Evolutionary conservation across 2,888 invertebrate species (phyloP), one percentile per base, ranked within the genome.

Genomic region (Spisula solida): DNA sequence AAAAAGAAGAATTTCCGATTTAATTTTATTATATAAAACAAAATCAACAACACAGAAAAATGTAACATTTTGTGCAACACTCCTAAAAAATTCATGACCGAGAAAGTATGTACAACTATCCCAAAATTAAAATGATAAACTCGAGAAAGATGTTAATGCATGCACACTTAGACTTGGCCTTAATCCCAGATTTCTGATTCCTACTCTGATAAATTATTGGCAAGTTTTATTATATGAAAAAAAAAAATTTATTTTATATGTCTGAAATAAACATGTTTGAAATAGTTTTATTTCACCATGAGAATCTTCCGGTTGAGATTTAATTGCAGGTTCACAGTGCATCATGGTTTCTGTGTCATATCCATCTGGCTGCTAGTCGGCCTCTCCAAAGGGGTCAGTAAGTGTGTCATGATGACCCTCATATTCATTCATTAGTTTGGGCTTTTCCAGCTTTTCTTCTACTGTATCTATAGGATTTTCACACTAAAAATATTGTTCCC

Each of bases 81-180:
- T 66, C 60, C 60, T 78, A 25, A 31, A 41, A 78, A 31, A 8
- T 34, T 20, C 31, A 18, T 78, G 34, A 78, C 78, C 41, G 78
- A 34, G 78, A 78, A 78, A 78, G 31, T 78, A 78, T 47, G 47
- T 34, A 25, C 25, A 66, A 66, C 60, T 66, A 66, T 66, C 60
- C 60, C 12, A n/a, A 12, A 66, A 25, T 66, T n/a, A 66, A 66
- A 25, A 66, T 25, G 60, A 66, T 66, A 66, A 66, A 66, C 60
- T 25, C 8, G n/a, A 81, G 41, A 25, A 29, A 31, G 55, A 81
- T 29, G 51, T 81, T 81, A 34, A 81, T 81, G 81, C n/a, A 29
- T 55, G 31, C 56, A 81, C 81, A 81, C 81, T 81, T 51, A 81
- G 31, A 51, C 48, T 82, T 82, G 82, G 82, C 56, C 55, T 31